Evolutionary conservation across 2,888 invertebrate species (phyloP), one percentile per base, ranked within the genome.

Genomic region (Lasioglossum oenotherae): DNA sequence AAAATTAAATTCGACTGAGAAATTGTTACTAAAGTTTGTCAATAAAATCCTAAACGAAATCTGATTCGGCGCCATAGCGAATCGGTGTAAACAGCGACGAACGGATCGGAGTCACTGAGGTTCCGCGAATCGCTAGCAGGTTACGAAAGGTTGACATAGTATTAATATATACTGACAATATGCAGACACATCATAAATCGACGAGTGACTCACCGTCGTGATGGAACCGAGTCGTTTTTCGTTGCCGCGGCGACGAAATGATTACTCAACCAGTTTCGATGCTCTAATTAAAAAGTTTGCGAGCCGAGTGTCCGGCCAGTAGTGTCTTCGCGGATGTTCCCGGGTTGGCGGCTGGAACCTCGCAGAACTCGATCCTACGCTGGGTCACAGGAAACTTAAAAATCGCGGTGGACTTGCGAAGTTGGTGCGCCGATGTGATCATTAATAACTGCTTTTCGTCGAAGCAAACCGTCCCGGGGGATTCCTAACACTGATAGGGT

Each of bases 221-320:
- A 74, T 46, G 46, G 57, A 49, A 69, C 31, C 31, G 27, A 35
- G 10, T 27, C 35, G 38, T 14, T 16, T 31, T 69, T 14, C 27
- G 23, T 69, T 41, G 23, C 4, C 31, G n/a, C 46, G n/a, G 74
- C 69, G 38, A 49, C 69, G 57, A 10, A 10, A 19, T 35, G 16
- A 75, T 74, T 74, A 60, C 41, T 83, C 77, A 31, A 38, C 73
- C 53, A 4, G 41, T 38, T 12, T 14, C 14, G 8, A 41, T 44
- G 19, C 5, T 23, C 10, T 38, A 44, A 80, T 80, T 60, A 60
- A 41, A 75, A 35, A 41, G 74, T 41, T 46, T 14, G 16, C 71
- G 46, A 41, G 31, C 41, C 57, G 49, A 1, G 27, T 46, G 31
- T n/a, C 4, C n/a, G 10, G 35, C 6, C 14, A 4, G 14, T 69